These are phyloP conservation scores for Oophaga sylvatica DNA, from an alignment of 2,797 vertebrate genomes.

Conservation along the genomic window DNA sequence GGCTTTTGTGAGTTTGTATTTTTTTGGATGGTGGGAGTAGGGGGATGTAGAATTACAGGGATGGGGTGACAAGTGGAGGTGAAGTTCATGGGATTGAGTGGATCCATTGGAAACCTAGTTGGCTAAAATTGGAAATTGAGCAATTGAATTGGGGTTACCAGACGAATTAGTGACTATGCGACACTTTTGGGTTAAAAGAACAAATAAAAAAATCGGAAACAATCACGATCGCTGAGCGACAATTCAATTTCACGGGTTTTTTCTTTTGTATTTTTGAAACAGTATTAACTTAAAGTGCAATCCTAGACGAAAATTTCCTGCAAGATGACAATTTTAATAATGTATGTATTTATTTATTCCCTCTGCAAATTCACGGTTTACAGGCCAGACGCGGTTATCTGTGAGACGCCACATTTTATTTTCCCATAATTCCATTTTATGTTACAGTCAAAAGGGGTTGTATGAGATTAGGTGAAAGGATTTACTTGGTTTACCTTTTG, in stretches of 20 bases:
- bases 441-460: neutral
- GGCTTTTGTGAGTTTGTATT: slow-evolving; percentile 40
- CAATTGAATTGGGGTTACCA: neutral
- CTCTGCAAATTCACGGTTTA: neutral
- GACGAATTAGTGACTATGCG: neutral
- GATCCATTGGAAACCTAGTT: neutral
- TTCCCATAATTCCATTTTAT: neutral
- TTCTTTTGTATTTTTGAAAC: slow-evolving; percentile 31
- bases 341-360: slow-evolving; percentile 38
- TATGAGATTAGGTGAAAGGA: neutral
- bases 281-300: slow-evolving; percentile 38
- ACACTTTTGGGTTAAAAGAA: slow-evolving; percentile 29
- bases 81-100: neutral
- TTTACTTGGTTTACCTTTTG: neutral
- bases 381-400: neutral
- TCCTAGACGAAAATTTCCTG: slow-evolving; percentile 3
- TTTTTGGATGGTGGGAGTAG: neutral
- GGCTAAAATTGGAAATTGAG: neutral
- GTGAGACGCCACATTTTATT: neutral
- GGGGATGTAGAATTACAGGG: slow-evolving; percentile 22
- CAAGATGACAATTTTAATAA: slow-evolving; percentile 8
- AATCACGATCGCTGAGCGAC: slow-evolving; percentile 40
- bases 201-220: slow-evolving; percentile 3
- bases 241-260: slow-evolving; percentile 6
- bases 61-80: neutral